Evolutionary conservation across 2,113 vertebrate genomes (phyloP).

Genomic region (Chaetodon trifascialis): DNA sequence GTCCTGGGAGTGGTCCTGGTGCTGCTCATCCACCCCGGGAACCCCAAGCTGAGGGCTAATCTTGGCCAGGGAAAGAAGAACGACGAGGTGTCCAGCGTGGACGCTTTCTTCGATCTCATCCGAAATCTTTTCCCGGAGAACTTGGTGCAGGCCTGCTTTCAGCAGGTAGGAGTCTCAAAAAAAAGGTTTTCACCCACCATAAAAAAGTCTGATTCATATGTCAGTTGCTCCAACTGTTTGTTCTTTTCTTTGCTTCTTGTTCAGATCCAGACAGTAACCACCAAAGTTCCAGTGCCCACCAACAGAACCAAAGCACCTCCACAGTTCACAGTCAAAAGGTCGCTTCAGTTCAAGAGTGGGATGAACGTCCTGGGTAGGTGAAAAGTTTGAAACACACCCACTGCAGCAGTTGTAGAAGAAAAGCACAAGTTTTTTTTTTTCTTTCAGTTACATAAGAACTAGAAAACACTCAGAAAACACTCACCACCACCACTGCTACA

Average conservation of each 20-base stretch:
- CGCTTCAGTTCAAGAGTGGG: conserved; percentile 96
- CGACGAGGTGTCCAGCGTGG: conserved; percentile 96
- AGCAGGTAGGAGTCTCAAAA: conserved; percentile 88
- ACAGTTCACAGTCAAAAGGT: conserved; percentile 90
- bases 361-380: conserved; percentile 97
- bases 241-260: conserved; percentile 33
- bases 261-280: conserved; percentile 95
- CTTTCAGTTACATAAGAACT: neutral
- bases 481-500: neutral
- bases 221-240: conserved; percentile 12
- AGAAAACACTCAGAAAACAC: neutral
- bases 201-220: conserved; percentile 2
- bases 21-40: conserved; percentile 95
- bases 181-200: neutral
- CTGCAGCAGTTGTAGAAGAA: neutral
- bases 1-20: conserved; percentile 95
- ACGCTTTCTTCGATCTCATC: conserved; percentile 96
- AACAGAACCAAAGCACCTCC: conserved; percentile 88
- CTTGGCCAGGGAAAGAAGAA: conserved; percentile 97
- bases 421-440: conserved; percentile 2
- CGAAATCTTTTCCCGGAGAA: conserved; percentile 98
- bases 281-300: conserved; percentile 88
- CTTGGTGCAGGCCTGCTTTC: conserved; percentile 97
- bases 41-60: conserved; percentile 94
- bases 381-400: conserved; percentile 28